These are phyloP conservation scores for Sarcoramphus papa DNA, from an alignment of 2,797 vertebrate genomes.

Conservation along the genomic window DNA sequence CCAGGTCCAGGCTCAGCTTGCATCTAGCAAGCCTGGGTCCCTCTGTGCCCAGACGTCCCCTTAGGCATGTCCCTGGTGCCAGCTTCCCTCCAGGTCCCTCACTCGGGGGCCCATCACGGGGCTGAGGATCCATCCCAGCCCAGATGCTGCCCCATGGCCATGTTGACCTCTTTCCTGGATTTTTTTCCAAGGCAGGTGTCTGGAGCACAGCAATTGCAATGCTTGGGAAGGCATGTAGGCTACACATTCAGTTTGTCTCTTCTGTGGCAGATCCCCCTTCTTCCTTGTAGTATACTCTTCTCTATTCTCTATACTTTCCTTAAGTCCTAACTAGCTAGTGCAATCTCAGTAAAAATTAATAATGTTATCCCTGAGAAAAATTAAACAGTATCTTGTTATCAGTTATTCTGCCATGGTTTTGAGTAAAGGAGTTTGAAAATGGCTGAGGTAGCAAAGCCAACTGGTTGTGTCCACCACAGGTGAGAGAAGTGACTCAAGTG, in stretches of 20 bases:
- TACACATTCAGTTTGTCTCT: fast-evolving
- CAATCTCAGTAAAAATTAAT: background rate
- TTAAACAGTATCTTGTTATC: background rate
- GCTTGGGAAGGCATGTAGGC: background rate
- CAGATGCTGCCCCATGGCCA: background rate
- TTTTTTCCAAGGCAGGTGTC: background rate
- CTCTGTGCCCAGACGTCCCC: background rate
- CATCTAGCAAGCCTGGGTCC: background rate
- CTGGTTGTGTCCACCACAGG: background rate
- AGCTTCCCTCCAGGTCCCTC: background rate
- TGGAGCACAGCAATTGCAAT: background rate
- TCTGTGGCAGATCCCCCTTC: background rate
- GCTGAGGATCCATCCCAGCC: background rate
- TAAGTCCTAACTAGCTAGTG: background rate
- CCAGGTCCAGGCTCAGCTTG: background rate
- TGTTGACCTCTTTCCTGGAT: background rate
- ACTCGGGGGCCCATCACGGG: fast-evolving
- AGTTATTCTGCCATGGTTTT: background rate
- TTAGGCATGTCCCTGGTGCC: background rate
- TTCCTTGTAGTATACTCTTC: background rate
- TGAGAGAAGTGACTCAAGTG: background rate
- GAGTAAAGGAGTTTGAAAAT: background rate
- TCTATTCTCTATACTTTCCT: background rate
- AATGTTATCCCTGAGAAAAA: background rate
- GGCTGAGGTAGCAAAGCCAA: background rate